Base-by-base conservation (phyloP, 2,113 vertebrate species). In the Mixornis gularis region DNA sequence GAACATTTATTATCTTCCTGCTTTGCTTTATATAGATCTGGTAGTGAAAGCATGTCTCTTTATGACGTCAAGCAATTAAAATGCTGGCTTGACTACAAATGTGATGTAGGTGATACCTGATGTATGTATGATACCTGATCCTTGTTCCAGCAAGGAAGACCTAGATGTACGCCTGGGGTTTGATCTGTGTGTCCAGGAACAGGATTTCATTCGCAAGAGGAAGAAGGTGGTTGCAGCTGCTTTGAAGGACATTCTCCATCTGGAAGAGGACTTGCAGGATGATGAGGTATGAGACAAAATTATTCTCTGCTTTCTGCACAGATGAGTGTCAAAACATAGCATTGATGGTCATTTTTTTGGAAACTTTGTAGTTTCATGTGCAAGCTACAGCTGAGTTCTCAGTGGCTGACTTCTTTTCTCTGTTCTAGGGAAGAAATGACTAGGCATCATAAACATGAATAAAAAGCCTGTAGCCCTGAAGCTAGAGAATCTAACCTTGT, bases 121-220 rank as follows among this genome's bases (percentile, higher is more conserved):
- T 38, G 38, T 38, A 38, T 38, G 38, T n/a, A 11, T 81, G 51
- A 76, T 20, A 66, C 38, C 34, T 82, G 56, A 30, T 74, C 59
- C 21, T 80, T 94, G 30, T 79, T 94, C 52, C 87, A 98, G 98
- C 74, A 65, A 92, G 25, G 72, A 97, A 49, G 70, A 87, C 0
- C 73, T 98, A 29, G 97, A 97, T 0, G 79, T 99, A 30, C 98
- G 98, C 36, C 89, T 99, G 63, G 98, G 97, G 16, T 98, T 97
- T 91, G 98, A 95, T 81, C 93, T 99, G 64, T 98, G 98, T 70
- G 40, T 34, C 3, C 97, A 97, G 36, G 98, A 99, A 76, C 95
- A 92, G 83, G 93, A 96, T 40, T 99, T 98, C 90, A 95, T 99
- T 66, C 3, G 52, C 76, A 98, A 98, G 93, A 98, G 98, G 90